These are phyloP conservation scores for Lissocephala sabroskyi DNA, from an alignment of 2,888 invertebrate species.

Conservation along the genomic window DNA sequence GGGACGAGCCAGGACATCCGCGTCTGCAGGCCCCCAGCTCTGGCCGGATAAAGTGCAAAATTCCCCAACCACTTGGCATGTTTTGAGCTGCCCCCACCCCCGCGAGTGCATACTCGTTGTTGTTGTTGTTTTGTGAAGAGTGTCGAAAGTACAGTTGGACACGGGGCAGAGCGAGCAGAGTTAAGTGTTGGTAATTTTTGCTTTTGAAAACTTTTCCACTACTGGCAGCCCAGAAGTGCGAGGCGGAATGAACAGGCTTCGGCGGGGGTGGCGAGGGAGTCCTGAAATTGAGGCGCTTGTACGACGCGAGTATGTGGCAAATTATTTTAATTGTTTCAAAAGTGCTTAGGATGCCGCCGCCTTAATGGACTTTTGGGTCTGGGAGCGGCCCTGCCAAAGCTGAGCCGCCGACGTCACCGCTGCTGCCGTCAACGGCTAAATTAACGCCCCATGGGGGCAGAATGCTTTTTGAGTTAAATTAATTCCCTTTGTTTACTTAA, in stretches of 20 bases:
- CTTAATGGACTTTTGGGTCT: constrained; percentile 50
- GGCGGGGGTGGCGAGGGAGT: background rate
- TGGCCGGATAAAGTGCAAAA: constrained; percentile 13
- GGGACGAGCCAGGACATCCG: no score
- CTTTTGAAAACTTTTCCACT: constrained; percentile 30
- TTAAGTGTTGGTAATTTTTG: constrained; percentile 56
- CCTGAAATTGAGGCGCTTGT: no score
- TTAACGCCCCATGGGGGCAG: constrained; percentile 56
- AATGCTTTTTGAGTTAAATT: constrained; percentile 45
- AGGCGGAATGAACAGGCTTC: no score
- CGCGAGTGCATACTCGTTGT: background rate
- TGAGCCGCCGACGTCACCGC: constrained; percentile 1
- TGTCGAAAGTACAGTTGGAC: constrained; percentile 38
- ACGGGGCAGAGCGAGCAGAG: constrained; percentile 15
- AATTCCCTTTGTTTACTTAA: constrained; percentile 54
- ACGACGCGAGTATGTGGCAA: constrained; percentile 47
- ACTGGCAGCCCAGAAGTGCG: background rate
- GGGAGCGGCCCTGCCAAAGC: background rate
- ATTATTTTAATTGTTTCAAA: constrained; percentile 63
- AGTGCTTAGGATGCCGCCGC: constrained; percentile 59
- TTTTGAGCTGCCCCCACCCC: constrained; percentile 7
- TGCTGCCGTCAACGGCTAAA: constrained; percentile 29
- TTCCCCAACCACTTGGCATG: background rate
- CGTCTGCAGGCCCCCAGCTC: background rate
- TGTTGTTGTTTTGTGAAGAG: constrained; percentile 1